A percentile compares a stretch with the other conserved stretches of the same genome.
phyloP scores from a whole-genome alignment of 2,797 vertebrate species.

The Sciaenops ocellatus region DNA sequence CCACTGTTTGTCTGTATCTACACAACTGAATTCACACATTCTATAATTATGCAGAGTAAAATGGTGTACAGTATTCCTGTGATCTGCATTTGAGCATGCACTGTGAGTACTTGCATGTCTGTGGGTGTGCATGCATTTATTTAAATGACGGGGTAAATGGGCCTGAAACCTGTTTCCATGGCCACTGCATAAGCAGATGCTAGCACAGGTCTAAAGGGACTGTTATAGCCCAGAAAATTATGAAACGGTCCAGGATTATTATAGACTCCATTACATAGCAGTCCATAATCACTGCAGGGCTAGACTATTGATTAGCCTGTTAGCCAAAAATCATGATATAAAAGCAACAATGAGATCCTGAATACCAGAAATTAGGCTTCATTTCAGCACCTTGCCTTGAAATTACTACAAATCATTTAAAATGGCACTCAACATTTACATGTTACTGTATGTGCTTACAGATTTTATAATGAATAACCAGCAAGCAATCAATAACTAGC shows the following conservation, averaged over 20 bases:
- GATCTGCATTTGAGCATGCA: slow-evolving; percentile 13
- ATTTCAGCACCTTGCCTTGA: neutral
- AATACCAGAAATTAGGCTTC: neutral
- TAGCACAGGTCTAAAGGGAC: slow-evolving; percentile 48
- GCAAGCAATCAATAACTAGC: slow-evolving; percentile 4
- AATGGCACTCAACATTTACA: neutral
- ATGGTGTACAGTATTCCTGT: neutral
- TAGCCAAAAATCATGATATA: slow-evolving; percentile 9
- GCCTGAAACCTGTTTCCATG: slow-evolving; percentile 70
- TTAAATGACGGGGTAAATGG: slow-evolving; percentile 51
- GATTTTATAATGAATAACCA: neutral
- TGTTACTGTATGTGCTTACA: neutral
- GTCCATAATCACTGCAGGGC: slow-evolving; percentile 18
- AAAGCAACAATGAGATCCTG: neutral
- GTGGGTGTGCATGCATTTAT: slow-evolving; percentile 48
- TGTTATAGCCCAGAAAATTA: slow-evolving; percentile 11
- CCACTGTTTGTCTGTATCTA: neutral
- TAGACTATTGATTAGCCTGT: neutral
- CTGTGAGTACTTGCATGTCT: slow-evolving; percentile 16
- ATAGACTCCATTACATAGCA: slow-evolving; percentile 26
- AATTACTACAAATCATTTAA: neutral
- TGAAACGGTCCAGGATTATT: slow-evolving; percentile 28
- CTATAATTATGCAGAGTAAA: neutral
- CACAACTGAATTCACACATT: neutral
- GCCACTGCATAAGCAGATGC: slow-evolving; percentile 68